Percentiles rank a stretch among this genome's conserved stretches.
phyloP scores from a whole-genome alignment of 1,140 invertebrate species.

The Protaetia brevitarsis region DNA sequence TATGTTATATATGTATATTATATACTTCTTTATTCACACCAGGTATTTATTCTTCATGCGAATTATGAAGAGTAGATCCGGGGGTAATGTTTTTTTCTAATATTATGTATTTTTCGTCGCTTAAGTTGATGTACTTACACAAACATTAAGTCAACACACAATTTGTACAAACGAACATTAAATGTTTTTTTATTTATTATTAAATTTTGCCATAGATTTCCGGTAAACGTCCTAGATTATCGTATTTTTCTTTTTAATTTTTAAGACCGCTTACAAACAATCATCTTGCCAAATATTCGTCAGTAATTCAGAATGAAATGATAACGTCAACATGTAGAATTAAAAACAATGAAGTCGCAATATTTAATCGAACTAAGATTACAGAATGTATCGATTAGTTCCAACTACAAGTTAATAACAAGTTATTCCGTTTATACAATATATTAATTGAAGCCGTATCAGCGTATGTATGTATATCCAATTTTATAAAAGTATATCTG shows the following conservation, averaged over 20 bases:
- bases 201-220: background rate
- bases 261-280: conserved; percentile 35
- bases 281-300: conserved; percentile 39
- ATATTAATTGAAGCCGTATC: conserved; percentile 31
- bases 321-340: background rate
- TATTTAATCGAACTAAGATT: background rate
- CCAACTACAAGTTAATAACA: conserved; percentile 31
- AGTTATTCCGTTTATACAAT: conserved; percentile 25
- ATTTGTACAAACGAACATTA: conserved; percentile 41
- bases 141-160: conserved; percentile 44
- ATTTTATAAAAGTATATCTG: conserved; percentile 34
- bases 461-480: conserved; percentile 16
- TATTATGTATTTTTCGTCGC: conserved; percentile 29
- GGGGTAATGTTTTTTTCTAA: conserved; percentile 22
- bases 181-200: conserved; percentile 20
- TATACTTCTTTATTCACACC: conserved; percentile 11
- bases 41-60: background rate
- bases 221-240: conserved; percentile 23
- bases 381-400: conserved; percentile 33
- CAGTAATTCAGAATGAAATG: background rate
- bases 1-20: conserved; percentile 22
- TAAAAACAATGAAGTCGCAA: background rate
- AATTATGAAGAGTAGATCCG: background rate
- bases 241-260: conserved; percentile 18
- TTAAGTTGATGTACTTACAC: conserved; percentile 29